Percentiles rank a stretch among this genome's conserved stretches.
Evolutionary conservation across 1,140 invertebrate species (phyloP).

Genomic region (Drosophila nasuta): DNA sequence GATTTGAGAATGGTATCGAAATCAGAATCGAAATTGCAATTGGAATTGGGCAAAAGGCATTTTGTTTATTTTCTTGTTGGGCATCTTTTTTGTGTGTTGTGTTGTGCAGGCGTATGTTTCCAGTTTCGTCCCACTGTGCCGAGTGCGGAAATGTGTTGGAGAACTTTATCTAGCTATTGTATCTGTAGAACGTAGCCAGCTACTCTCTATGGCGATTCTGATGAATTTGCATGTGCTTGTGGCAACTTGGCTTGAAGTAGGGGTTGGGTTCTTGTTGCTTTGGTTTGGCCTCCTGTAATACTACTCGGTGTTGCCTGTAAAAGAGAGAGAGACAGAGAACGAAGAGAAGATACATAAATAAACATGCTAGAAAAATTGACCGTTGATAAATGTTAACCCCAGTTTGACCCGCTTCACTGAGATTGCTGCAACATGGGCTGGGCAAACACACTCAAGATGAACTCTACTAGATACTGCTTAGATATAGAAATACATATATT

Average conservation of each 20-base stretch:
- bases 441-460: constrained; percentile 31
- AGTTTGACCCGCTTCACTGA: constrained; percentile 16
- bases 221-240: constrained; percentile 70
- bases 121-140: constrained; percentile 68
- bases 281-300: constrained; percentile 57
- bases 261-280: constrained; percentile 24
- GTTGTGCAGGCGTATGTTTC: constrained; percentile 18
- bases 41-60: constrained; percentile 10
- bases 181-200: constrained; percentile 46
- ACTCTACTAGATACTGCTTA: constrained; percentile 4
- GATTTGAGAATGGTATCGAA: constrained; percentile 6
- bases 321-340: constrained; percentile 5
- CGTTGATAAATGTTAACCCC: constrained; percentile 58
- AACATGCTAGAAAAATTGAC: constrained; percentile 49
- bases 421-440: constrained; percentile 31
- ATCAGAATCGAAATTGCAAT: background rate
- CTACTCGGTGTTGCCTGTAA: constrained; percentile 62
- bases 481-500: background rate
- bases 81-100: constrained; percentile 3
- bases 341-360: constrained; percentile 39
- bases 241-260: constrained; percentile 21
- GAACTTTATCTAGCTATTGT: constrained; percentile 66
- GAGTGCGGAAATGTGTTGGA: constrained; percentile 65
- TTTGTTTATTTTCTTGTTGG: constrained; percentile 39
- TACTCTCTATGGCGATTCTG: constrained; percentile 49